A percentile compares a stretch with the other conserved stretches of the same genome.
Conservation (phyloP, 1,140 invertebrate genomes). For the Drosophila sucinea region DNA sequence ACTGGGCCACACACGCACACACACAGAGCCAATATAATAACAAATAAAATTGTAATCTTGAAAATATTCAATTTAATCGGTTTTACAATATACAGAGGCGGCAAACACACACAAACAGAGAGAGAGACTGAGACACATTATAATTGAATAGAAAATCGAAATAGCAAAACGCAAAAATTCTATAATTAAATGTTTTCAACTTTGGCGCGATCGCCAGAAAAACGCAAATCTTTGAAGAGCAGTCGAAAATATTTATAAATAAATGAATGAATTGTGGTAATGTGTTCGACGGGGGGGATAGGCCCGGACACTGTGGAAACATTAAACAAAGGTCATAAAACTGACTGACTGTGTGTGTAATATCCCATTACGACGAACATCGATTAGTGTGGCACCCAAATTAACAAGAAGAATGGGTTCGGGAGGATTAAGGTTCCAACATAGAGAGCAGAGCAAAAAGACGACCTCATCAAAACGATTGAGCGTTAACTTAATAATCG, state of each 20-base stretch:
- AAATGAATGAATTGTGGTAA: slow-evolving; percentile 53
- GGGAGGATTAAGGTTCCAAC: not conserved
- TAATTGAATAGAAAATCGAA: slow-evolving; percentile 58
- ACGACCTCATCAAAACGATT: slow-evolving; percentile 49
- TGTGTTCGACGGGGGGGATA: slow-evolving; percentile 3
- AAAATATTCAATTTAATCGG: slow-evolving; percentile 34
- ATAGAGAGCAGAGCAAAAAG: slow-evolving; percentile 28
- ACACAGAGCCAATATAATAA: slow-evolving; percentile 13
- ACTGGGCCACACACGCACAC: slow-evolving; percentile 17
- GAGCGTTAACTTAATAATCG: slow-evolving; percentile 61
- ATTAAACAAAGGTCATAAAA: slow-evolving; percentile 44
- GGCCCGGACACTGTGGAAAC: slow-evolving; percentile 4
- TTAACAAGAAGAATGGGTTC: not conserved
- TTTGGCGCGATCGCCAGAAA: slow-evolving; percentile 22
- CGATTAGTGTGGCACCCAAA: slow-evolving; percentile 11
- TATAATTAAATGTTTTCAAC: slow-evolving; percentile 65
- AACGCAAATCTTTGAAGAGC: slow-evolving; percentile 14
- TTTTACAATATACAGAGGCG: not conserved
- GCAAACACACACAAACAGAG: not conserved
- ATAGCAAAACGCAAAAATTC: slow-evolving; percentile 59
- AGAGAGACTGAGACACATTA: slow-evolving; percentile 11
- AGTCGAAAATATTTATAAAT: slow-evolving; percentile 63
- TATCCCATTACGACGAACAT: slow-evolving; percentile 11
- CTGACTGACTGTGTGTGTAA: slow-evolving; percentile 7
- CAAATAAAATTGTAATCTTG: slow-evolving; percentile 36